Conservation (phyloP, 2,797 vertebrate genomes). For the Huso huso region DNA sequence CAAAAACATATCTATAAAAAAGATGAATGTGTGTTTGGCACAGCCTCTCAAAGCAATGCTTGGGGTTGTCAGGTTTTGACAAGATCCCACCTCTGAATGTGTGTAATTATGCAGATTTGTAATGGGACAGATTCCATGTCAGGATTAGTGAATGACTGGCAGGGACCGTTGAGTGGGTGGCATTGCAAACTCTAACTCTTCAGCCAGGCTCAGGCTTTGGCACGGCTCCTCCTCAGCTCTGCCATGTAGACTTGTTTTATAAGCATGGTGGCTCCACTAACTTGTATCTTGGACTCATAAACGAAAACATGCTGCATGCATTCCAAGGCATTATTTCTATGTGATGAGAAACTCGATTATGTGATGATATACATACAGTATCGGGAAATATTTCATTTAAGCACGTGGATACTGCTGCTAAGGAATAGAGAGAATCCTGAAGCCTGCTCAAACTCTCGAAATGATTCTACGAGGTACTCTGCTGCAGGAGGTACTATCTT, state of each 20-base stretch:
- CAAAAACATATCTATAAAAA: slow-evolving; percentile 12
- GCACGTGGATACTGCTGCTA: too few species aligned
- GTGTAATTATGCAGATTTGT: slow-evolving; percentile 17
- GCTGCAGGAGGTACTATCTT: too few species aligned
- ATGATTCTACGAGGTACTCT: too few species aligned
- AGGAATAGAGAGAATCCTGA: too few species aligned
- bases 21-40: slow-evolving; percentile 18
- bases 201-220: slow-evolving; percentile 29
- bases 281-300: slow-evolving; percentile 10
- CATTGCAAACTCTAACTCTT: slow-evolving; percentile 28
- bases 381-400: too few species aligned
- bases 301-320: slow-evolving; percentile 6
- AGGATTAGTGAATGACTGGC: slow-evolving; percentile 27
- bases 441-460: too few species aligned
- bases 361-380: too few species aligned
- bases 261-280: slow-evolving; percentile 27
- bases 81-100: background rate
- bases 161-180: slow-evolving; percentile 9
- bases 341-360: too few species aligned
- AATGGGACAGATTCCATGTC: slow-evolving; percentile 17
- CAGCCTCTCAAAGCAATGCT: slow-evolving; percentile 22
- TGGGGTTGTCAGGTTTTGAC: slow-evolving; percentile 32
- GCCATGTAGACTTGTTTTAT: slow-evolving; percentile 37
- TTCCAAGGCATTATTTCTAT: slow-evolving; percentile 1
- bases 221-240: slow-evolving; percentile 20